Evolutionary conservation across 2,113 vertebrate genomes (phyloP).

Genomic region (Chloroceryle aenea): DNA sequence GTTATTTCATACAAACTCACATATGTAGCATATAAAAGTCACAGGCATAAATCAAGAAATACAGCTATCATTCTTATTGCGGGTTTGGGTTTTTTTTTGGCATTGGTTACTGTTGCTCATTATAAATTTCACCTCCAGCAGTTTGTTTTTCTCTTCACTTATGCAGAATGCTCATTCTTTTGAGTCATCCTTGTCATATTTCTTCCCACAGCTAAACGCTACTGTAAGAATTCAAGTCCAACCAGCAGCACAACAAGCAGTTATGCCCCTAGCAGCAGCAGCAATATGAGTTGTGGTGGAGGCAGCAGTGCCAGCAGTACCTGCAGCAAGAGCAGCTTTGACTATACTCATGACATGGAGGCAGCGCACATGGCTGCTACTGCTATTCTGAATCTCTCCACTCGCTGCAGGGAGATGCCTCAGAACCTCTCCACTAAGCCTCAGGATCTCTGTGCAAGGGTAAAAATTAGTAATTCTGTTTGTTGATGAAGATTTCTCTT

Average conservation of each 20-base stretch:
- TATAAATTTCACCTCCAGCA: slow-evolving; percentile 66
- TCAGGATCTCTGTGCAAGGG: slow-evolving; percentile 93
- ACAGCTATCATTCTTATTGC: slow-evolving; percentile 39
- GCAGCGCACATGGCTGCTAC: slow-evolving; percentile 98
- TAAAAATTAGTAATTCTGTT: slow-evolving; percentile 72
- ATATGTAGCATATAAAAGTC: background rate
- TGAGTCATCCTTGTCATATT: slow-evolving; percentile 73
- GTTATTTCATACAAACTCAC: slow-evolving; percentile 4
- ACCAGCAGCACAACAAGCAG: slow-evolving; percentile 98
- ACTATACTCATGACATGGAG: slow-evolving; percentile 98
- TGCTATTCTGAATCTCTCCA: slow-evolving; percentile 98
- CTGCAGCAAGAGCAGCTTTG: slow-evolving; percentile 99
- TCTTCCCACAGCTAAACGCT: slow-evolving; percentile 91
- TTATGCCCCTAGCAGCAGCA: slow-evolving; percentile 98
- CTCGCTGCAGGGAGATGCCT: slow-evolving; percentile 98
- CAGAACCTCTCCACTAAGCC: slow-evolving; percentile 93
- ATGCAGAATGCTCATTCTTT: slow-evolving; percentile 40
- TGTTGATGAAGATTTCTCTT: slow-evolving; percentile 25
- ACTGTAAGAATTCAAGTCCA: slow-evolving; percentile 97
- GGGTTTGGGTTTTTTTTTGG: background rate
- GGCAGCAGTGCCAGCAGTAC: slow-evolving; percentile 99
- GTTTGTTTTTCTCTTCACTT: slow-evolving; percentile 59
- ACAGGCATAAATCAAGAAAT: slow-evolving; percentile 56
- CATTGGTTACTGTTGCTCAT: slow-evolving; percentile 43
- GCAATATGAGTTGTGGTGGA: slow-evolving; percentile 90